Conservation (phyloP, 2,797 vertebrate genomes). For the Rhynchonycteris naso region DNA sequence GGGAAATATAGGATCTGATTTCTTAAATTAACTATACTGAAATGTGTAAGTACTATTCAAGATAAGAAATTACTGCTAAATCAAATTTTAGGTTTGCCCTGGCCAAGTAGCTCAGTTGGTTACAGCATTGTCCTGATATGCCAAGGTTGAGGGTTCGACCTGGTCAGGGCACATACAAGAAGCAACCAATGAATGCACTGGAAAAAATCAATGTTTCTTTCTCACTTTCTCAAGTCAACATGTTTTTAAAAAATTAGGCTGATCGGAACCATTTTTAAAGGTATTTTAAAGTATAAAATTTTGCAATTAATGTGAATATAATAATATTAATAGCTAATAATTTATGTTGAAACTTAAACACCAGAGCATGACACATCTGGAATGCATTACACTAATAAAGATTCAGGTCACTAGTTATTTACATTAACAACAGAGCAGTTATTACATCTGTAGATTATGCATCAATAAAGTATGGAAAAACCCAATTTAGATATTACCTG, state of each 20-base stretch:
- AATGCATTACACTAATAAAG: neutral
- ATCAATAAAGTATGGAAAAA: too few species aligned
- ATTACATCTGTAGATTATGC: neutral
- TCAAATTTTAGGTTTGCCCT: neutral
- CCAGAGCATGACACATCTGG: neutral
- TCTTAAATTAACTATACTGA: neutral
- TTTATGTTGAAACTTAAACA: slow-evolving; percentile 9
- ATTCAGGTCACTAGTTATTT: neutral
- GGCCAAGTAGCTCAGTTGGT: too few species aligned
- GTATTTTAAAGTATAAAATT: slow-evolving; percentile 13
- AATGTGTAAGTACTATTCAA: neutral
- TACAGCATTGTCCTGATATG: too few species aligned
- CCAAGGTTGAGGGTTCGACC: too few species aligned
- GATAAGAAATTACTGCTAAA: neutral
- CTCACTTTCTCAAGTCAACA: too few species aligned
- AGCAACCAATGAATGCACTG: too few species aligned
- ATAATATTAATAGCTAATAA: neutral
- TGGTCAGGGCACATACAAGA: too few species aligned
- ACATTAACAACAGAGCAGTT: neutral
- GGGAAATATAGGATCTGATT: neutral
- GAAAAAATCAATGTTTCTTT: too few species aligned
- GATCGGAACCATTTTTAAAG: neutral
- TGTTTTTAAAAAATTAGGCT: neutral
- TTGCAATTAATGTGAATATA: neutral
- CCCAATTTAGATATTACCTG: neutral